Base-by-base conservation (phyloP, 1,140 invertebrate species). In the Anastrepha ludens region DNA sequence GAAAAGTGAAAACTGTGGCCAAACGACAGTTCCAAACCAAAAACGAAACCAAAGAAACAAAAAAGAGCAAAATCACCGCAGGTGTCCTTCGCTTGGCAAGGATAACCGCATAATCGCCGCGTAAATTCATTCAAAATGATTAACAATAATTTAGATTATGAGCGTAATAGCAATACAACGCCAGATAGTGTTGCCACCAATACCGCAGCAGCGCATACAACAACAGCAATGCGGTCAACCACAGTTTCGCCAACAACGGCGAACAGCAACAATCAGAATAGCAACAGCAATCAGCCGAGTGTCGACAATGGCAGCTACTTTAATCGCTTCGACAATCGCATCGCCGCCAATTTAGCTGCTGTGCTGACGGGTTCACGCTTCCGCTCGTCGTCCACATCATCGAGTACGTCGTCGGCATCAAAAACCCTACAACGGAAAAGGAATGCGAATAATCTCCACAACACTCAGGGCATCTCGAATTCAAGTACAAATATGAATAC, bases 101-200 rank as follows among this genome's bases (percentile, higher is more conserved):
- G 44, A 74, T 29, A 55, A 55, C 47, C 47, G 74, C 74, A 55
- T 29, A 81, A 81, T 20, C 74, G 74, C 47, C 87, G 67, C 88
- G 89, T 60, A 81, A 44, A 85, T 86, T 41, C 58, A 29, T 85
- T 86, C 90, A 88, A 91, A 90, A 92, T 92, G 91, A 92, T 92
- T 90, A 92, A 92, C 91, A 92, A 92, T 91, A 92, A 92, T 91
- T 92, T 92, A 90, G 91, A 92, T 90, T 92, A 92, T 88, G 91
- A 90, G 87, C 91, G 90, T 89, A 90, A 89, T 88, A 89, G 90
- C 87, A 88, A 88, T 47, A 86, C 29, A 15, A 65, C 60, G 60
- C 41, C 85, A 58, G 58, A 20, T 60, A 65, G 64, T 88, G 87
- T 88, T 88, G 89, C 65, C 89, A 89, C 86, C 90, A 90, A 65